Evolutionary conservation across 2,113 vertebrate species (phyloP).

Genomic region (Ibidorhyncha struthersii): DNA sequence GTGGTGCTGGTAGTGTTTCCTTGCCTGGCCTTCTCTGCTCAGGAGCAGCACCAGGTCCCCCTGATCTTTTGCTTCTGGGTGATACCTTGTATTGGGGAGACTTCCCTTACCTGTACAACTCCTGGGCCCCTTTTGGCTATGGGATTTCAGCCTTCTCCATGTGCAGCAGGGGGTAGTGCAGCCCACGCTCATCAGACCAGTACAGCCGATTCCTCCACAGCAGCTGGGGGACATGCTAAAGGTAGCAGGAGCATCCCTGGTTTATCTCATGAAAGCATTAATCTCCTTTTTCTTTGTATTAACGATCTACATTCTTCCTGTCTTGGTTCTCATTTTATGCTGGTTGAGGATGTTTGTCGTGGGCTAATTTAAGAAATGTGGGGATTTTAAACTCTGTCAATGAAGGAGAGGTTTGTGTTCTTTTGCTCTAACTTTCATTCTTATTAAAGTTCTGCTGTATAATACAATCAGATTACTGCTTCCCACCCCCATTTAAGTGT

Average conservation of each 20-base stretch:
- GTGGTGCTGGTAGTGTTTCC: accelerated
- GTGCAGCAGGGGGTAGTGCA: too few relatives aligned
- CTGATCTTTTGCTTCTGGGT: neutral
- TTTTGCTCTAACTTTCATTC: neutral
- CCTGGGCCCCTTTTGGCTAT: neutral
- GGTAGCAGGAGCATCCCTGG: neutral
- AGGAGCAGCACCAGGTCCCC: accelerated
- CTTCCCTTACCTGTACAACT: neutral
- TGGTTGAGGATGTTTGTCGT: neutral
- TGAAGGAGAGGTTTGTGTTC: neutral
- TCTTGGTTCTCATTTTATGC: neutral
- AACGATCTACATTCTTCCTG: neutral
- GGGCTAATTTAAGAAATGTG: neutral
- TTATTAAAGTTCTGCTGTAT: neutral
- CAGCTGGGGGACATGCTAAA: neutral
- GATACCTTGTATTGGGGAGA: accelerated
- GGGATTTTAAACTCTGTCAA: neutral
- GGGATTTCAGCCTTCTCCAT: neutral
- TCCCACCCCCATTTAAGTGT: accelerated
- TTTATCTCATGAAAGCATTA: neutral
- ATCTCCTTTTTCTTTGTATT: neutral
- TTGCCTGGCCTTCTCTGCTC: too few relatives aligned
- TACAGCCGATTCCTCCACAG: accelerated
- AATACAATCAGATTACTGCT: neutral
- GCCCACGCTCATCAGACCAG: accelerated